Evolutionary conservation across 2,113 vertebrate species (phyloP), one percentile per base, ranked within the genome.

Genomic region (Plotosus lineatus): DNA sequence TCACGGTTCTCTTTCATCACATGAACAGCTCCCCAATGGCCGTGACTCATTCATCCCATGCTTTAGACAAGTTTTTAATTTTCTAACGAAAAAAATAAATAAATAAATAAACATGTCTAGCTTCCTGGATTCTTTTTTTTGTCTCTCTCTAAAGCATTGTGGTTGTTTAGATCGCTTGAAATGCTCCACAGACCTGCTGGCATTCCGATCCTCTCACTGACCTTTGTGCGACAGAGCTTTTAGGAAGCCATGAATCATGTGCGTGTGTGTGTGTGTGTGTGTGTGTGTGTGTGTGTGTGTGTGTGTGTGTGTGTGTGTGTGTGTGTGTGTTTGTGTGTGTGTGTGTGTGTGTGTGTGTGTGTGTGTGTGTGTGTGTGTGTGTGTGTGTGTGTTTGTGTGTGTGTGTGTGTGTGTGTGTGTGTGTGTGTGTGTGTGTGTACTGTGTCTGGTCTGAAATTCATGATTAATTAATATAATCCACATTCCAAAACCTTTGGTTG

Each of bases 241-340:
- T 44, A 46, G 55, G 15, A 60, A 44, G 19, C 38, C 74, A 44
- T 44, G 53, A 60, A 60, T 58, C 40, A 15, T 42, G 0, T 26
- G 12, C 44, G 23, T 75, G 73, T 58, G 74, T 46, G 74, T 75
- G 53, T 44, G 73, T 42, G 53, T 75, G 73, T 75, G 73, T 75
- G 73, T 75, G 50, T 56, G 73, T 56, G 73, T 75, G 73, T 48
- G 68, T 48, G 42, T 48, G 42, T 71, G 68, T 71, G 42, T 71
- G 68, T 48, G 42, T 48, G n/a, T 42, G 33, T 77, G 63, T 23
- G 73, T 66, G 84, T 8, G 48, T 44, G 84, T 87, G 61, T 36
- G 33, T 68, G 71, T 36, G 40, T 17, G 6, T 55, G 51, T n/a
- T 19, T 55, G 51, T 23, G 51, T 53, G 51, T 53, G 51, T 53